phyloP scores from a whole-genome alignment of 2,113 vertebrate genomes.

The Reinhardtius hippoglossoides region DNA sequence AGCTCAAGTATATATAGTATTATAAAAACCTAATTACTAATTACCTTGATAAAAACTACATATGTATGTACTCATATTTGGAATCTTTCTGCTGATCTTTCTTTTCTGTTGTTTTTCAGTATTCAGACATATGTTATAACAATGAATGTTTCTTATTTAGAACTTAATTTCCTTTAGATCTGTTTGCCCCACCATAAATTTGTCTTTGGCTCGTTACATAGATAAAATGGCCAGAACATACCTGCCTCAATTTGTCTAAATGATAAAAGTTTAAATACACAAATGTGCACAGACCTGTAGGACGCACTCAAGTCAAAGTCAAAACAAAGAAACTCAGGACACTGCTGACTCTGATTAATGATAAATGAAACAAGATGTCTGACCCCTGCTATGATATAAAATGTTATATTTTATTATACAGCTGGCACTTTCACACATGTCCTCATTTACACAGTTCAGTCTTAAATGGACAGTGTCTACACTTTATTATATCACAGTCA shows the following conservation, averaged over 20 bases:
- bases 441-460: not conserved
- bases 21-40: no score
- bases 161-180: no score
- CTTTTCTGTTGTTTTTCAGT: no score
- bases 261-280: not conserved
- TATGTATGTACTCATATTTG: not conserved
- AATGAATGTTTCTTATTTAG: no score
- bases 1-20: no score
- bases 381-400: not conserved
- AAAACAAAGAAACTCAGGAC: no score
- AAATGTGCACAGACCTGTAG: not conserved
- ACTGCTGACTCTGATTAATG: not conserved
- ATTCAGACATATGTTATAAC: no score
- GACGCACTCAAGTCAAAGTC: not conserved
- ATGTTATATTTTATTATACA: conserved; percentile 47
- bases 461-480: not conserved
- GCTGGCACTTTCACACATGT: not conserved
- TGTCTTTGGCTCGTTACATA: no score
- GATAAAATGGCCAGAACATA: no score
- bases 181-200: no score
- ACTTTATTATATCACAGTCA: not conserved
- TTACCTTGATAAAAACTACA: no score
- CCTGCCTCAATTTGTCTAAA: not conserved
- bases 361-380: not conserved
- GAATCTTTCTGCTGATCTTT: no score